Evolutionary conservation across 2,113 vertebrate genomes (phyloP), one percentile per base, ranked within the genome.

Genomic region (Cnemophilus loriae): DNA sequence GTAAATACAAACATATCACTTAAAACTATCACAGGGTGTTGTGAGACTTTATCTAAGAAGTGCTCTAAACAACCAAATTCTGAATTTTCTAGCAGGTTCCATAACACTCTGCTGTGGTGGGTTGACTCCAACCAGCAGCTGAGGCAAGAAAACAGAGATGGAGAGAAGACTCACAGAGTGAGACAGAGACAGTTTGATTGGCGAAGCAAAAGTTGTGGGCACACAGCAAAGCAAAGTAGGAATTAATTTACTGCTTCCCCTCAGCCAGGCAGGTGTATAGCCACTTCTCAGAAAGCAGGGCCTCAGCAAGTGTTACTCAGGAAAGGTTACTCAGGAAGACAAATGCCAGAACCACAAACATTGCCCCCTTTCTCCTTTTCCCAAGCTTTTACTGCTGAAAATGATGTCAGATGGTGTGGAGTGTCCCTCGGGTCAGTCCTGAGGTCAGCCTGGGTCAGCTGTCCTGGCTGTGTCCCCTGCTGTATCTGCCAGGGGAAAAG

Each of bases 281-380:
- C 14, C 23, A 32, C 37, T 37, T 84, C 16, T 16, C 55, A 52
- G 46, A 78, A 77, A 56, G 23, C 21, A 69, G 14, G 18, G 27
- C 35, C 61, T 71, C 28, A 67, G 44, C 27, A 65, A 1, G 0
- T 2, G 0, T 13, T n/a, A n/a, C n/a, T n/a, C n/a, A n/a, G n/a
- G n/a, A 41, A n/a, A 13, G 6, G 47, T 37, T 41, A 70, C 28
- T 70, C 27, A 70, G 42, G 27, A 79, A 74, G 14, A 74, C 27
- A 92, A 82, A 75, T 8, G 13, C 18, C 60, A 70, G 24, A 74
- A 47, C 7, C 13, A 44, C 6, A 70, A 53, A 20, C 5, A 76
- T 13, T 12, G 30, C 9, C 16, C 9, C 7, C 30, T 64, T 73
- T 44, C n/a, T 44, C n/a, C 21, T 42, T 55, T 21, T 28, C 30